These are phyloP conservation scores for Dinomys branickii DNA, from an alignment of 2,113 vertebrate genomes.

Conservation along the genomic window DNA sequence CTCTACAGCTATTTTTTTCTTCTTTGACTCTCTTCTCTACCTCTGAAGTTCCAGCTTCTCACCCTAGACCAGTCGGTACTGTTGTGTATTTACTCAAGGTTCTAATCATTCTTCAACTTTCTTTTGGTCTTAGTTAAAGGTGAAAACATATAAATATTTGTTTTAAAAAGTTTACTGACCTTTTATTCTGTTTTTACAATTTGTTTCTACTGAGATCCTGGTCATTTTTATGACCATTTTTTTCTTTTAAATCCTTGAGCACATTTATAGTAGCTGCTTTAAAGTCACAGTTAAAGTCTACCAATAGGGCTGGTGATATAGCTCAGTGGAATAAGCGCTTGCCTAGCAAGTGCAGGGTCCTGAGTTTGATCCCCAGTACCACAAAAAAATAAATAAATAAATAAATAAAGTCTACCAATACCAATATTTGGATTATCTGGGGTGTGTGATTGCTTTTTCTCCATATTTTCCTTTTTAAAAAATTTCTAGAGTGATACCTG, in stretches of 20 bases:
- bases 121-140: background rate
- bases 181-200: background rate
- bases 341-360: too few relatives aligned
- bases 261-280: background rate
- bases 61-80: background rate
- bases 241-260: background rate
- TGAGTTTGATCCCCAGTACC: too few relatives aligned
- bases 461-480: background rate
- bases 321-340: too few relatives aligned
- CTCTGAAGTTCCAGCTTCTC: background rate
- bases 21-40: background rate
- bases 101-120: background rate
- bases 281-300: background rate
- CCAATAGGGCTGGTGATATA: too few relatives aligned
- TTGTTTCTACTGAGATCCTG: background rate
- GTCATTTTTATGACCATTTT: background rate
- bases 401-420: background rate
- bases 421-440: background rate
- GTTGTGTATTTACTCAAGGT: background rate
- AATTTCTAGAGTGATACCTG: background rate
- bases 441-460: background rate
- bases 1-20: background rate
- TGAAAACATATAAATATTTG: background rate
- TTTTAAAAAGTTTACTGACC: background rate
- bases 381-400: too few relatives aligned